Evolutionary conservation across 1,140 invertebrate genomes (phyloP), one percentile per base, ranked within the genome.

Genomic region (Wiebesia pumilae): DNA sequence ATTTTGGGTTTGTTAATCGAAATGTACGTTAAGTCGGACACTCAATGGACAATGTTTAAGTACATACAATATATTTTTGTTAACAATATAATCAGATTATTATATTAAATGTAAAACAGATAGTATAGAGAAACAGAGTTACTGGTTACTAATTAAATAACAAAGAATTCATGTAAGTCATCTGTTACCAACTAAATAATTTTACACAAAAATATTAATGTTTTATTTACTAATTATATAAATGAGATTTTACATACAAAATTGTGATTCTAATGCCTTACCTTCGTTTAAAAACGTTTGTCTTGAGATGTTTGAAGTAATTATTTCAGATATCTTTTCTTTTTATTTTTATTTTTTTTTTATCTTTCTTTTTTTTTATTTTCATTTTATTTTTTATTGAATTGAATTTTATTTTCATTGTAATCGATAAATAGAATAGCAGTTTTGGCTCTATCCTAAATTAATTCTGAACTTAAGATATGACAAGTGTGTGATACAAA

Each of bases 1-100:
- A 54, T 81, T 85, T 88, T 91, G 92, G 90, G 91, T 93, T 93
- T 93, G 91, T 93, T 93, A 93, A 93, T 93, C 81, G 89, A 90
- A 91, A 90, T 77, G n/a, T 83, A 10, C 14, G 10, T 73, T 35
- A 19, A 83, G 21, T 83, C 47, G 35, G 12, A 43, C 67, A 82
- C 35, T n/a, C 16, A 16, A 77, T 58, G 21, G 35, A 62, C 27
- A 12, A 38, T 6, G 40, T 30, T 0, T 81, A n/a, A 4, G 4
- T 33, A 43, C 9, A 27, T 35, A n/a, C 14, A 73, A 40, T 75
- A 10, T 75, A 75, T n/a, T 75, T n/a, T n/a, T 43, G 21, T 19
- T 38, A 75, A 0, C n/a, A 38, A 43, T 43, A 16, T 43, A 75
- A 71, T 75, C 43, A 9, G 0, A 43, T 43, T 40, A 51, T 75